Evolutionary conservation across 2,113 vertebrate genomes (phyloP).

Genomic region (Jacana jacana): DNA sequence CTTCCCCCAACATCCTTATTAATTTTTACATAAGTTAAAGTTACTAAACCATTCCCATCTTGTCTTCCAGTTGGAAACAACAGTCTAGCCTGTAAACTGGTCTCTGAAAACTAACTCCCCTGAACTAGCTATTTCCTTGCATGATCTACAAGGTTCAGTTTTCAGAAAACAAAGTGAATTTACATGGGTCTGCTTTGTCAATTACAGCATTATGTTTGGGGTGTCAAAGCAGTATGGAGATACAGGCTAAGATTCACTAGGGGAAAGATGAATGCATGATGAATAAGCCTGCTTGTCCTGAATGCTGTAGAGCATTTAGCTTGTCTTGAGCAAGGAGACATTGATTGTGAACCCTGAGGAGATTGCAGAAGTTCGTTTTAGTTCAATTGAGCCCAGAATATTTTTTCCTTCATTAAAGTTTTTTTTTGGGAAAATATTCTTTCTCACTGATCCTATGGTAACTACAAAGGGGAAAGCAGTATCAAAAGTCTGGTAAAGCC

Average conservation of each 20-base stretch:
- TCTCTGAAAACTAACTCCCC: neutral
- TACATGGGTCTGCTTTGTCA: neutral
- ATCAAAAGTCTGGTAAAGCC: neutral
- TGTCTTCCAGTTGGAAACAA: neutral
- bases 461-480: neutral
- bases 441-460: neutral
- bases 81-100: neutral
- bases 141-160: neutral
- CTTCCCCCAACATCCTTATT: neutral
- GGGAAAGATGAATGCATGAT: neutral
- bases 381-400: neutral
- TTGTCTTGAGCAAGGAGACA: neutral
- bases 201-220: neutral
- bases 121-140: neutral
- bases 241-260: neutral
- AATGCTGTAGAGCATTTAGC: neutral
- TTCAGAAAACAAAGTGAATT: neutral
- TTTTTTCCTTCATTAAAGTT: neutral
- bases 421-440: neutral
- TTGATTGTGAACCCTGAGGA: neutral
- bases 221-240: neutral
- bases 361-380: neutral
- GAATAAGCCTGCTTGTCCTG: neutral
- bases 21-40: neutral
- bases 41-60: neutral